Evolutionary conservation across 2,113 vertebrate genomes (phyloP).

Genomic region (Urocynchramus pylzowi): DNA sequence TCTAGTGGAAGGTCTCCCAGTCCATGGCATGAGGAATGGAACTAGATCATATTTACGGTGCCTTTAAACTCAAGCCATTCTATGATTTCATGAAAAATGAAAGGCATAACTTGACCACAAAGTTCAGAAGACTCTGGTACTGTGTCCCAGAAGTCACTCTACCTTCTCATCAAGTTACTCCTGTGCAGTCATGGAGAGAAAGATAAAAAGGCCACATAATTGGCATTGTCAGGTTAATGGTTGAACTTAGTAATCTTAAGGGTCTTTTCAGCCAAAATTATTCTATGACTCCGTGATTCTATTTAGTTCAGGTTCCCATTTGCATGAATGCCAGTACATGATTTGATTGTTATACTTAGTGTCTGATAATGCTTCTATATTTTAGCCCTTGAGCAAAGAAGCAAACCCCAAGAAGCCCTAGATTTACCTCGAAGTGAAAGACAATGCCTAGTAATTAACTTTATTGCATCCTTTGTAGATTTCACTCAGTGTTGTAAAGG

Average conservation of each 20-base stretch:
- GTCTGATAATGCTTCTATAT: neutral
- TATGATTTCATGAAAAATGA: neutral
- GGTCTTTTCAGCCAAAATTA: neutral
- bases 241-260: neutral
- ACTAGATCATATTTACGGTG: neutral
- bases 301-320: neutral
- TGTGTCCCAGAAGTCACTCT: neutral
- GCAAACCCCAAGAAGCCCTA: neutral
- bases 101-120: neutral
- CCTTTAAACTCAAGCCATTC: neutral
- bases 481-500: neutral
- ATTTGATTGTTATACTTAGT: neutral
- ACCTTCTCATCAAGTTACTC: neutral
- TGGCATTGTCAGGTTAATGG: neutral
- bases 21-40: neutral
- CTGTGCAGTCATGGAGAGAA: neutral
- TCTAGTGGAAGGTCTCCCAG: neutral
- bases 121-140: neutral
- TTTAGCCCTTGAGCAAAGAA: neutral
- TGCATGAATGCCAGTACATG: neutral
- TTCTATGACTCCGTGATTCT: neutral
- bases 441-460: constrained; percentile 23
- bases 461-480: neutral
- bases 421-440: neutral
- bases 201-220: neutral